A percentile compares a stretch with the other conserved stretches of the same genome.
phyloP scores from a whole-genome alignment of 2,113 vertebrate species.

The Varanus komodoensis region DNA sequence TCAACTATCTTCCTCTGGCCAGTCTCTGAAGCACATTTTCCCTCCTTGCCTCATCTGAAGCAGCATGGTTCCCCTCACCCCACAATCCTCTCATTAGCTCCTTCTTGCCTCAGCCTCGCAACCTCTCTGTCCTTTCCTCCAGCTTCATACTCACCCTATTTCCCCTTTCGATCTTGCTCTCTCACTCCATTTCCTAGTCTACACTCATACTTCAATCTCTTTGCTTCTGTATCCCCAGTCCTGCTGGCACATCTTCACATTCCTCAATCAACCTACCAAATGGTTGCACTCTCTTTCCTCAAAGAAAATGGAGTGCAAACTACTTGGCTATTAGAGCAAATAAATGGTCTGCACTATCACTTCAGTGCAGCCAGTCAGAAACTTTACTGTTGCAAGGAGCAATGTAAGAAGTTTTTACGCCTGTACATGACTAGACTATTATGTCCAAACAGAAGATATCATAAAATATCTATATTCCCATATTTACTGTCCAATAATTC shows the following conservation, averaged over 20 bases:
- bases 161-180: no score
- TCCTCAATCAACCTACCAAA: no score
- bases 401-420: neutral
- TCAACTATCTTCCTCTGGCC: no score
- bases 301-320: neutral
- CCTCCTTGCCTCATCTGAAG: no score
- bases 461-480: neutral
- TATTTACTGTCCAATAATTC: neutral
- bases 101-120: neutral
- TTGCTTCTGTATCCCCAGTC: neutral
- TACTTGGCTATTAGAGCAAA: neutral
- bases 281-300: neutral
- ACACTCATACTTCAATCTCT: neutral
- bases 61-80: no score
- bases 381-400: no score
- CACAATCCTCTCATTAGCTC: neutral
- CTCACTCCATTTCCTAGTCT: neutral
- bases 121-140: neutral
- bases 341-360: neutral
- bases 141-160: no score
- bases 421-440: no score
- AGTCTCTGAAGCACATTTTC: no score
- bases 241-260: neutral
- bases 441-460: neutral
- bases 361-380: neutral